Evolutionary conservation across 1,140 invertebrate genomes (phyloP).

Genomic region (Mycetomoellerius zeteki): DNA sequence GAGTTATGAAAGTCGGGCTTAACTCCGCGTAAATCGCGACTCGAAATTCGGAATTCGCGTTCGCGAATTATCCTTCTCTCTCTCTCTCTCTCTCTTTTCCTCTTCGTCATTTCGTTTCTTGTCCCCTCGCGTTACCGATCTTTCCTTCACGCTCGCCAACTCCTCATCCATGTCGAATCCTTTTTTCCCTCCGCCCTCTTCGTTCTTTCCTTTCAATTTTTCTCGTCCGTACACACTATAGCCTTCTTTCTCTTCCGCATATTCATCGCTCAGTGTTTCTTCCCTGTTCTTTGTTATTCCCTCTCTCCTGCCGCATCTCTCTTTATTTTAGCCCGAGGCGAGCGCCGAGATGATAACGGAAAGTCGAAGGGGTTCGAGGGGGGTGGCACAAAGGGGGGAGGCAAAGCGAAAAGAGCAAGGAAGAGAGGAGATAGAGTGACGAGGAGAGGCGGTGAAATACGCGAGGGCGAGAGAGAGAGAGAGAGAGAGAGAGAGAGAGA

Average conservation of each 20-base stretch:
- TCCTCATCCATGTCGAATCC: slow-evolving; percentile 12
- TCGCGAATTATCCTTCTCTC: neutral
- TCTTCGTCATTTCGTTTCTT: slow-evolving; percentile 21
- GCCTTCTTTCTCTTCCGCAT: slow-evolving; percentile 1
- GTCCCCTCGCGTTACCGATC: neutral
- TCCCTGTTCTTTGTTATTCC: slow-evolving; percentile 40
- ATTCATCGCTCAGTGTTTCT: slow-evolving; percentile 47
- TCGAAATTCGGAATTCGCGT: slow-evolving; percentile 45
- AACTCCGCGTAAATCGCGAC: slow-evolving; percentile 74
- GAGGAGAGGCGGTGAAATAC: slow-evolving; percentile 1
- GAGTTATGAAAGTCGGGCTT: slow-evolving; percentile 59
- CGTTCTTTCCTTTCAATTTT: slow-evolving; percentile 32
- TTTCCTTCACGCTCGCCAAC: slow-evolving; percentile 38
- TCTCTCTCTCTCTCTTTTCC: neutral
- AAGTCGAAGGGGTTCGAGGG: slow-evolving; percentile 33
- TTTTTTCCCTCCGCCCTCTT: neutral
- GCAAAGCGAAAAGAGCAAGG: slow-evolving; percentile 43
- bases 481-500: slow-evolving; percentile 31
- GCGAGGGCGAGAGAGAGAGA: neutral
- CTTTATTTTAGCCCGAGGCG: slow-evolving; percentile 81
- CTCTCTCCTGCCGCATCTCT: slow-evolving; percentile 62
- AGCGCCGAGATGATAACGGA: slow-evolving; percentile 73
- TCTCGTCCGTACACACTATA: slow-evolving; percentile 33
- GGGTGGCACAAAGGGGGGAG: neutral
- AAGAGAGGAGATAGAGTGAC: slow-evolving; percentile 18